Conservation (phyloP, 1,140 invertebrate genomes). For the Microplitis demolitor region DNA sequence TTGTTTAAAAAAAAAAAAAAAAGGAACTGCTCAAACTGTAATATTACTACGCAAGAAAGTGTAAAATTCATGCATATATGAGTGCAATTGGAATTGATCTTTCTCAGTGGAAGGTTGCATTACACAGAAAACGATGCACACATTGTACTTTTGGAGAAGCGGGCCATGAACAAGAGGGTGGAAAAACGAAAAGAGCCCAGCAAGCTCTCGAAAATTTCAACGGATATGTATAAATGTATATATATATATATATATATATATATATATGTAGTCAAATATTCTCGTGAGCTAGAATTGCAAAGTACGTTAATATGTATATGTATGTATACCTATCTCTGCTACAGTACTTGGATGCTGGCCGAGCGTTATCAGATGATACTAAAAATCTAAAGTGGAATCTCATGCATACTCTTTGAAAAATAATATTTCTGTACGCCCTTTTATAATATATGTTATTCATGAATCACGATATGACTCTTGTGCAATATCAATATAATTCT, state of each 20-base stretch:
- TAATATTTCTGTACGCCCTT: slow-evolving; percentile 20
- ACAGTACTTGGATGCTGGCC: slow-evolving; percentile 36
- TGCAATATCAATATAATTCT: not conserved
- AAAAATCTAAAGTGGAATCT: slow-evolving; percentile 1
- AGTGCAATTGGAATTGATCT: slow-evolving; percentile 16
- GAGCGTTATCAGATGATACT: slow-evolving; percentile 17
- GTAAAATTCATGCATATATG: slow-evolving; percentile 12
- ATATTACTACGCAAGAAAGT: slow-evolving; percentile 19
- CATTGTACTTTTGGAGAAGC: slow-evolving; percentile 15
- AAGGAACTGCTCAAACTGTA: not conserved
- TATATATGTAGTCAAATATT: not conserved
- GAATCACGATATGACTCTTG: not conserved
- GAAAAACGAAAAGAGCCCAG: slow-evolving; percentile 3
- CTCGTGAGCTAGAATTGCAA: not conserved
- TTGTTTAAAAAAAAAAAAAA: not conserved
- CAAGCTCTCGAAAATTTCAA: slow-evolving; percentile 33
- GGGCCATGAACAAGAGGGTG: slow-evolving; percentile 1
- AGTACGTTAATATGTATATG: not conserved
- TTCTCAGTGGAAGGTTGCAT: not conserved
- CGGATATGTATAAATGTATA: slow-evolving; percentile 11
- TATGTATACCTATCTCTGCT: slow-evolving; percentile 25
- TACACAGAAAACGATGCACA: not conserved
- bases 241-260: slow-evolving; percentile 10
- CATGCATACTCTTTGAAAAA: slow-evolving; percentile 30
- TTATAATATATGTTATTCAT: not conserved